A percentile compares a stretch with the other conserved stretches of the same genome.
Evolutionary conservation across 2,888 invertebrate genomes (phyloP).

Genomic region (Icerya purchasi): DNA sequence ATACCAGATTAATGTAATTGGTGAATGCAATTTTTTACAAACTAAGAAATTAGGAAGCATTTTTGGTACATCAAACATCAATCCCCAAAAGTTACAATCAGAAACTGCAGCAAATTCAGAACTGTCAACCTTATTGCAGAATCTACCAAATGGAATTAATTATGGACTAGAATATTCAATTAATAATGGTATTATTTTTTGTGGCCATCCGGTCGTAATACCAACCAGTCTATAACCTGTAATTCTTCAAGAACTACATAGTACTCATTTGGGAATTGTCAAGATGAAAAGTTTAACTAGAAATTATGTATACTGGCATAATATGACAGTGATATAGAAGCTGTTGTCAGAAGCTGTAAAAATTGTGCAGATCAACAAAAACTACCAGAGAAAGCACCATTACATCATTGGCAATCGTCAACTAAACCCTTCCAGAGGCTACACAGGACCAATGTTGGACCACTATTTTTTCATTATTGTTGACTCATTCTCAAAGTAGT

Average conservation of each 20-base stretch:
- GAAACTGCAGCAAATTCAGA: not conserved
- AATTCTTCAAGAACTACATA: too few species aligned
- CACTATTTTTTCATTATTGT: not conserved
- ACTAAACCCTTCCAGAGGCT: slow-evolving; percentile 14
- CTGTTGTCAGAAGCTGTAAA: slow-evolving; percentile 17
- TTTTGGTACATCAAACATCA: not conserved
- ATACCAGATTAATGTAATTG: not conserved
- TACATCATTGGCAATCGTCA: slow-evolving; percentile 19
- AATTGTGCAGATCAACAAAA: slow-evolving; percentile 18
- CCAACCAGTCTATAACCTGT: too few species aligned
- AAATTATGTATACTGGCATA: slow-evolving; percentile 19
- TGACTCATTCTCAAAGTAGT: not conserved
- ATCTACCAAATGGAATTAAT: too few species aligned
- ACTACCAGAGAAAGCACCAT: slow-evolving; percentile 17
- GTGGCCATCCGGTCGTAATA: slow-evolving; percentile 3
- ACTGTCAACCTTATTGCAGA: too few species aligned
- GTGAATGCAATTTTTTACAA: not conserved
- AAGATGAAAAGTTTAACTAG: slow-evolving; percentile 20
- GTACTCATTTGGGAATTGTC: too few species aligned
- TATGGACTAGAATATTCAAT: too few species aligned
- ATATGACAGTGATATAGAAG: slow-evolving; percentile 18
- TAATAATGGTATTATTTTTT: too few species aligned
- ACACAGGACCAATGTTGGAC: not conserved
- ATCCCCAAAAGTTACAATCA: not conserved
- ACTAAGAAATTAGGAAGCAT: not conserved